phyloP scores from a whole-genome alignment of 2,113 vertebrate genomes.

The Pao palembangensis region DNA sequence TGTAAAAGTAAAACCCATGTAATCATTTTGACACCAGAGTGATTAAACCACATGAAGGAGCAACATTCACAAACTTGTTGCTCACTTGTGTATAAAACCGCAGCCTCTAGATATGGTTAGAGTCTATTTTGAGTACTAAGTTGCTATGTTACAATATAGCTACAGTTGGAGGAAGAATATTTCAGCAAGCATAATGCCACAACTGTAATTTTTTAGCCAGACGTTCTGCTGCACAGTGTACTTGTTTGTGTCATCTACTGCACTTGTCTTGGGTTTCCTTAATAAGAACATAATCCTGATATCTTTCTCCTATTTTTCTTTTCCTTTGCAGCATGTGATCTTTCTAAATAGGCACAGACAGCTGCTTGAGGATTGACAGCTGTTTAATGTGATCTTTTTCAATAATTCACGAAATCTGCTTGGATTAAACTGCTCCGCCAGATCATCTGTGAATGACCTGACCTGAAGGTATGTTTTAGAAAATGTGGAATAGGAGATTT shows the following conservation, averaged over 20 bases:
- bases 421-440: slow-evolving; percentile 42
- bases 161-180: too few relatives aligned
- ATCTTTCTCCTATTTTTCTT: slow-evolving; percentile 24
- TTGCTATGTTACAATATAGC: too few relatives aligned
- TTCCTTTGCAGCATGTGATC: slow-evolving; percentile 66
- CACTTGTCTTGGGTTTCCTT: too few relatives aligned
- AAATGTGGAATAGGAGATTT: too few relatives aligned
- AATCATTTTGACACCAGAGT: slow-evolving; percentile 1
- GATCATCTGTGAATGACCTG: slow-evolving; percentile 57
- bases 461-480: slow-evolving; percentile 58
- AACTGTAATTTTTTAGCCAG: neutral
- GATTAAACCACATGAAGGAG: neutral
- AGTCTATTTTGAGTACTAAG: too few relatives aligned
- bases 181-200: neutral
- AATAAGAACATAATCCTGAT: neutral
- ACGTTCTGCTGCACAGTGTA: neutral
- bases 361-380: slow-evolving; percentile 53
- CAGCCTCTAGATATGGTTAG: too few relatives aligned
- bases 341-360: slow-evolving; percentile 57
- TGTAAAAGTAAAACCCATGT: slow-evolving; percentile 11
- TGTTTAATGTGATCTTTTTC: slow-evolving; percentile 35
- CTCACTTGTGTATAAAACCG: too few relatives aligned
- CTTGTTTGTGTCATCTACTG: too few relatives aligned
- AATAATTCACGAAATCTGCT: slow-evolving; percentile 18
- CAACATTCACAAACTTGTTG: too few relatives aligned